These are phyloP conservation scores for Sylvia borin DNA, from an alignment of 2,797 vertebrate genomes.

Conservation along the genomic window DNA sequence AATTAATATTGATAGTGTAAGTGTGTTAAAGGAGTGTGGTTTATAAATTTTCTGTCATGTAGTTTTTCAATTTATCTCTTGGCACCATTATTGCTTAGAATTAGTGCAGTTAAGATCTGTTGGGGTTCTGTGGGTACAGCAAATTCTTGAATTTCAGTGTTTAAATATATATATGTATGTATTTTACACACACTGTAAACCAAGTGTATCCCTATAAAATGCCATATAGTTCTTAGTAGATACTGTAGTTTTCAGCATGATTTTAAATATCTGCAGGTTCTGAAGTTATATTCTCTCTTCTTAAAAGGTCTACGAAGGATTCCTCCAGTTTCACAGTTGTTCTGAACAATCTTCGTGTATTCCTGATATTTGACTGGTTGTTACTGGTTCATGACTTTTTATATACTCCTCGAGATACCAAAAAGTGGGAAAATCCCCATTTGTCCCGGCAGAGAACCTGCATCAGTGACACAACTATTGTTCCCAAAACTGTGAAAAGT, in stretches of 20 bases:
- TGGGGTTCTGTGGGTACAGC: not conserved
- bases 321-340: conserved; percentile 94
- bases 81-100: not conserved
- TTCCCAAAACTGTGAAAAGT: conserved; percentile 93
- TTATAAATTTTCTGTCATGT: not conserved
- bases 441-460: conserved; percentile 65
- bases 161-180: not conserved
- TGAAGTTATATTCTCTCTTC: not conserved
- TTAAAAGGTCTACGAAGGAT: conserved; percentile 88
- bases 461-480: conserved; percentile 69
- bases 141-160: not conserved
- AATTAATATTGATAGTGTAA: not conserved
- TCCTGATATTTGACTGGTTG: conserved; percentile 97
- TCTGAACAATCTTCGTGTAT: conserved; percentile 94
- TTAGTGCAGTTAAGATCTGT: not conserved
- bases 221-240: not conserved
- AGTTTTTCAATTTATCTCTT: not conserved
- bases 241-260: not conserved
- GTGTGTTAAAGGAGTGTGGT: not conserved
- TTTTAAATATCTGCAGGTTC: not conserved
- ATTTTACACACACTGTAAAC: not conserved
- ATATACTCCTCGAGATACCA: conserved; percentile 79
- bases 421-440: not conserved
- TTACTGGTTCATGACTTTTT: conserved; percentile 90
- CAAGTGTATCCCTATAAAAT: not conserved